Base-by-base conservation (phyloP, 2,113 vertebrate species). In the Muntiacus reevesi region DNA sequence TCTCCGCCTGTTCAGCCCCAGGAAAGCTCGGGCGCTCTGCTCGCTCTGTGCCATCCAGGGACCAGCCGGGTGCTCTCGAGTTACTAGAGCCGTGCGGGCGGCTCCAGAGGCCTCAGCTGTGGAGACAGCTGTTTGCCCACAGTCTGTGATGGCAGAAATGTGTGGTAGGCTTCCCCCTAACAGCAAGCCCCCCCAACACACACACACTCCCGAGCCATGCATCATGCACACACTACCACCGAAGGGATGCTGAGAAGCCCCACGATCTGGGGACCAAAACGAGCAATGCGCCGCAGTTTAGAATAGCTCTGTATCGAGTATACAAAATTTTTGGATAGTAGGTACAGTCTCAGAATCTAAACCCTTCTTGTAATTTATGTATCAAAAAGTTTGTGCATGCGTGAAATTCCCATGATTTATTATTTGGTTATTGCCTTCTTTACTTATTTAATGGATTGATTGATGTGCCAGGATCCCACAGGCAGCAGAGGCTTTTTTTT, bases 101-200 rank as follows among this genome's bases (percentile, higher is more conserved):
- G 57, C 92, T 98, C 97, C 92, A 95, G 97, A 97, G 98, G 97
- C 94, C 98, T 98, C 98, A 99, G 96, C 97, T 98, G 98, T 94
- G 98, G 97, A 98, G 89, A 97, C 98, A 98, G 98, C 97, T 98
- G 96, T 98, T 99, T 97, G 95, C 85, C 91, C 97, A 98, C 81
- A 79, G 83, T 97, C 97, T 97, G 91, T 59, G 64, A 96, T 95
- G 84, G 92, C 98, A 94, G 89, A 98, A 98, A 98, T 79, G 15
- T 95, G 89, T 92, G 95, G 54, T 25, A 74, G 62, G 60, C n/a
- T 84, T 93, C 33, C 82, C 95, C 95, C 87, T 89, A 96, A 98
- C 97, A 98, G 97, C 96, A 92, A 43, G 96, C 13, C 36, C 95
- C 82, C 47, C 21, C 14, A 23, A 64, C 33, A 50, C 54, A 28